Evolutionary conservation across 2,797 vertebrate genomes (phyloP).

Genomic region (Tenualosa ilisha): DNA sequence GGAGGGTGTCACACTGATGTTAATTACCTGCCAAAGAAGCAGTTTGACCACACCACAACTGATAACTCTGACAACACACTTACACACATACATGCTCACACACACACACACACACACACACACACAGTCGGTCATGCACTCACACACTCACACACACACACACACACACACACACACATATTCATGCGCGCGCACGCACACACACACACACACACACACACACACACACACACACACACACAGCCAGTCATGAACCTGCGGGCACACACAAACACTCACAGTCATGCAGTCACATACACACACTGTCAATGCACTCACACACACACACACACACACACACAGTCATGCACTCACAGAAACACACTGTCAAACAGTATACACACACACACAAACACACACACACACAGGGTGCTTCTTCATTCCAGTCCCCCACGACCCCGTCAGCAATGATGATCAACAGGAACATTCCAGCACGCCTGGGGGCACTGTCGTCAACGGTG

Average conservation of each 20-base stretch:
- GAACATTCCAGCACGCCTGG: not conserved
- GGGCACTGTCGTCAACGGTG: not conserved
- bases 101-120: not conserved
- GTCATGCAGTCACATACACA: not conserved
- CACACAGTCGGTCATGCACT: not conserved
- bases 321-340: not conserved
- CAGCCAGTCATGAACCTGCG: no score
- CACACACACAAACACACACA: not conserved
- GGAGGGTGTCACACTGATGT: constrained; percentile 8
- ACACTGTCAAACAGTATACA: no score
- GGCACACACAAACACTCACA: not conserved
- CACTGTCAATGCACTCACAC: not conserved
- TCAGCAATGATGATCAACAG: not conserved
- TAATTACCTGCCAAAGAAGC: constrained; percentile 21
- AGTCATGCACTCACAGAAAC: not conserved
- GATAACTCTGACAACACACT: constrained; percentile 1
- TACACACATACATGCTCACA: not conserved
- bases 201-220: not conserved
- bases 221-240: not conserved
- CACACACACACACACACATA: not conserved
- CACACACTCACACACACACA: not conserved
- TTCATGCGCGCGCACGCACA: no score
- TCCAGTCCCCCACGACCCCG: not conserved
- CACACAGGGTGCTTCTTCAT: not conserved
- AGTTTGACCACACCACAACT: not conserved